Evolutionary conservation across 2,888 invertebrate genomes (phyloP).

Genomic region (Aphidoletes aphidimyza): DNA sequence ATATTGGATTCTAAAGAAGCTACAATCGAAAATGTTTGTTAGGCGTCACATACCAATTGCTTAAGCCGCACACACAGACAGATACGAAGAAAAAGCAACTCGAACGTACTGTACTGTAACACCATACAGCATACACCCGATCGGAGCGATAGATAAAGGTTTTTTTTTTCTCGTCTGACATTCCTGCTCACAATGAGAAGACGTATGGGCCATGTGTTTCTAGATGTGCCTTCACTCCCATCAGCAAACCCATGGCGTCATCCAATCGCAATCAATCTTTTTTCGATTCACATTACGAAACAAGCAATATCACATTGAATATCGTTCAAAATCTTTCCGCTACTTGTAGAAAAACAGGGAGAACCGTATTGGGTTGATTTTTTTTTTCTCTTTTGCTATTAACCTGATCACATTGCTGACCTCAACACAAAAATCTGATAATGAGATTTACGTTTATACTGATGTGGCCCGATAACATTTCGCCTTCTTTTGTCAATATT

Average conservation of each 20-base stretch:
- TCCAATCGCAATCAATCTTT: slow-evolving; percentile 38
- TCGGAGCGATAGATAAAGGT: background rate
- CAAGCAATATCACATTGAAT: slow-evolving; percentile 12
- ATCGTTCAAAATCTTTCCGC: background rate
- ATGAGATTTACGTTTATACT: slow-evolving; percentile 44
- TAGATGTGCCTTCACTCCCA: background rate
- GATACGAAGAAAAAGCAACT: no score
- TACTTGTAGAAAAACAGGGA: no score
- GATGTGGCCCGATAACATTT: background rate
- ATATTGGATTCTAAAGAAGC: background rate
- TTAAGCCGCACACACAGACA: no score
- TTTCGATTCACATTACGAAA: slow-evolving; percentile 9
- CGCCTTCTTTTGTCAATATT: background rate
- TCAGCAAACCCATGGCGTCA: background rate
- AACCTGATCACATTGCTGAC: slow-evolving; percentile 41
- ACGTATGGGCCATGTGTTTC: background rate
- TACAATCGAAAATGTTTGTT: no score
- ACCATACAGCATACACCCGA: no score
- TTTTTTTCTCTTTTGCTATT: background rate
- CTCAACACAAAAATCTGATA: slow-evolving; percentile 46
- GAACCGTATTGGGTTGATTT: no score
- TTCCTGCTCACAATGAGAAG: background rate
- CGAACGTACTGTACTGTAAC: no score
- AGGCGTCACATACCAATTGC: no score
- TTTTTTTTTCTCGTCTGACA: background rate